A percentile compares a stretch with the other conserved stretches of the same genome.
These are phyloP conservation scores for Ferdinandea cuprea DNA, from an alignment of 2,888 invertebrate species.

Conservation along the genomic window DNA sequence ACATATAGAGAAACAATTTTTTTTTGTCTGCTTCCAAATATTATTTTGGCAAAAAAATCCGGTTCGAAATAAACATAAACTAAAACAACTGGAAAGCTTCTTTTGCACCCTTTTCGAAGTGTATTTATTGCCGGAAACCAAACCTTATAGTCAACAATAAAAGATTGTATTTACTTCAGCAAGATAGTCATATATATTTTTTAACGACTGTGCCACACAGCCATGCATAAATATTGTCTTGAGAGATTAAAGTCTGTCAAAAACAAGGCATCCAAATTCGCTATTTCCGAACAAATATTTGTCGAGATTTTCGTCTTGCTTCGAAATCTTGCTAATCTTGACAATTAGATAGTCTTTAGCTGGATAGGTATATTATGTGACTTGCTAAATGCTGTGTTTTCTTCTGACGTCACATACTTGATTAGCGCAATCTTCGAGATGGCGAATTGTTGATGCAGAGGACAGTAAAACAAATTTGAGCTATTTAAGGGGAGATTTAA, in stretches of 20 bases:
- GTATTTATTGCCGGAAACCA: too few species aligned
- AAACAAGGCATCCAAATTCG: slow-evolving; percentile 17
- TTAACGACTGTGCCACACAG: not conserved
- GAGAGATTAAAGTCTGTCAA: slow-evolving; percentile 21
- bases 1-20: not conserved
- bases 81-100: too few species aligned
- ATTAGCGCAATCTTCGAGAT: not conserved
- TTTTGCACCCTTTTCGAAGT: too few species aligned
- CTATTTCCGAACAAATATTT: slow-evolving; percentile 69
- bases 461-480: not conserved
- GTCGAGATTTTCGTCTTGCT: slow-evolving; percentile 5
- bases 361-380: not conserved
- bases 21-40: too few species aligned
- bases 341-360: not conserved
- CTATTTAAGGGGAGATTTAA: too few species aligned
- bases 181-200: not conserved
- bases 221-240: slow-evolving; percentile 7
- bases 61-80: too few species aligned
- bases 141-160: too few species aligned
- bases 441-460: not conserved
- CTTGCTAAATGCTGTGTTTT: slow-evolving; percentile 5
- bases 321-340: not conserved
- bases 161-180: too few species aligned
- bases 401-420: too few species aligned
- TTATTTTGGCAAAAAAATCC: too few species aligned